phyloP scores from a whole-genome alignment of 2,113 vertebrate genomes.

The Corapipo altera region DNA sequence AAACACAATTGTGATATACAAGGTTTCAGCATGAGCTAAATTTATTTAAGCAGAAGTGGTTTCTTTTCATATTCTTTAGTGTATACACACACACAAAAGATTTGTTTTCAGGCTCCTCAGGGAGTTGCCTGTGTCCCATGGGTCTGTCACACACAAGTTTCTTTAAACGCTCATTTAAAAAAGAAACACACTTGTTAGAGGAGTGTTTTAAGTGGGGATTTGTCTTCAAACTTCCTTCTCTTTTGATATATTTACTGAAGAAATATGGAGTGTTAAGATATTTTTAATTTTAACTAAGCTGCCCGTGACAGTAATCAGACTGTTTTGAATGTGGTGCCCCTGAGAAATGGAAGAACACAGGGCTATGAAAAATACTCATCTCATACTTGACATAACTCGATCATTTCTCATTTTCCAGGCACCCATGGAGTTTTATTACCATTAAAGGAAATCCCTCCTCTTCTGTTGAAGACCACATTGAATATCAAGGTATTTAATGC shows the following conservation, averaged over 20 bases:
- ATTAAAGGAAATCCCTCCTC: constrained; percentile 84
- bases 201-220: not conserved
- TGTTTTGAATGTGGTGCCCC: not conserved
- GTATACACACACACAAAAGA: not conserved
- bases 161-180: not conserved
- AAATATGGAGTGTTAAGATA: not conserved
- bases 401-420: constrained; percentile 72
- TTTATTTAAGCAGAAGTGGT: not conserved
- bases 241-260: not conserved
- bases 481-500: constrained; percentile 85
- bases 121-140: not conserved
- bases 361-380: not conserved
- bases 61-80: not conserved
- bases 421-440: constrained; percentile 93
- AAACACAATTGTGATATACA: not conserved
- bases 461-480: constrained; percentile 87
- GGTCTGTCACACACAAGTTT: not conserved
- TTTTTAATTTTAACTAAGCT: not conserved
- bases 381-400: not conserved
- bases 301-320: not conserved
- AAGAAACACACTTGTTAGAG: not conserved
- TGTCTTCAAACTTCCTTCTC: not conserved
- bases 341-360: not conserved
- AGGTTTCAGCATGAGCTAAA: not conserved
- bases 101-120: not conserved